Base-by-base conservation (phyloP, 2,797 vertebrate species). In the Gymnothorax javanicus region DNA sequence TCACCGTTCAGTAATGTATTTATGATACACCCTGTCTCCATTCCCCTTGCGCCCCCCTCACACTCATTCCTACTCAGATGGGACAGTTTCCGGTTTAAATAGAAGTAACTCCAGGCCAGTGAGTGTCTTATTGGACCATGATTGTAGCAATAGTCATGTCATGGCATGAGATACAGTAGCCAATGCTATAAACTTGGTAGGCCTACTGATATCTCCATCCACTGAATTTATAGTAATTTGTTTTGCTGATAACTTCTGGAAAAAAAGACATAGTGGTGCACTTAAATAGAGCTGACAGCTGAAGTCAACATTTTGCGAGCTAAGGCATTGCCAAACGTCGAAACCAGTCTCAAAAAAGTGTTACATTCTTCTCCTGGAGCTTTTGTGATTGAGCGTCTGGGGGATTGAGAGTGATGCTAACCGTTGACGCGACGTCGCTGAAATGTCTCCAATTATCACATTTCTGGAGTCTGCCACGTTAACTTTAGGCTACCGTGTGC, bases 391-490 rank as follows among this genome's bases (percentile, higher is more conserved):
- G 33, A 50, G 27, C 0, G 71, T 73, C 71, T 33, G 25, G 4
- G 71, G 71, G 71, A 33, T 75, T 15, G 27, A 75, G 71, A 20
- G 27, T 82, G 52, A 57, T n/a, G 79, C 79, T 82, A 25, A 82
- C 17, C 9, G 52, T 82, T 82, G 79, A 23, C 79, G 5, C 71
- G 52, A 25, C 50, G 57, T 82, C n/a, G 56, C 57, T 59, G 56
- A 59, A 83, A 58, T 20, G 56, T 83, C 57, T 58, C 25, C 57
- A 83, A 13, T 83, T 58, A 25, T 83, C 25, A 59, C 82, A 27
- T 60, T 58, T 9, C 58, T 13, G 13, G 12, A 13, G 52, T 33
- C 58, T 12, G 27, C 27, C 43, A 50, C 56, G 57, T 82, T 15
- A 27, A 33, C 84, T 50, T 85, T 17, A 43, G 33, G 33, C 33